Base-by-base conservation (phyloP, 2,797 vertebrate species). In the Borostomias antarcticus region DNA sequence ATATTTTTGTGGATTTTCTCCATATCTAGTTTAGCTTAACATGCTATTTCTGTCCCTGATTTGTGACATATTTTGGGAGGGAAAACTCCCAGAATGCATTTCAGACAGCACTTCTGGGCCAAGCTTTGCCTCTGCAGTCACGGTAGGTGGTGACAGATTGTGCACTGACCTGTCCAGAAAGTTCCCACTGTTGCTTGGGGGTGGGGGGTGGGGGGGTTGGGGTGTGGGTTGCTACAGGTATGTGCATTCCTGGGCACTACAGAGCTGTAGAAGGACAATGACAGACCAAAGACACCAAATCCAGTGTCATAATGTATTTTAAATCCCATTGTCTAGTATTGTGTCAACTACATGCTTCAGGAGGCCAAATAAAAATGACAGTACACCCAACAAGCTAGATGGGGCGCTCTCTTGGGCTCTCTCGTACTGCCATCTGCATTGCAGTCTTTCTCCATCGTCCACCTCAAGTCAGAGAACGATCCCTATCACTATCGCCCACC, bases 1-100 rank as follows among this genome's bases (percentile, higher is more conserved):
- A 73, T 74, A 78, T 81, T 85, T 75, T 80, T 76, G 85, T 85
- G 2, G 83, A 87, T 86, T 84, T 82, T 88, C 81, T 63, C 84
- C 53, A 0, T 54, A 76, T 75, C 8, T 15, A 15, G 3, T 43
- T 40, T 40, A 5, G 13, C 40, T 43, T 43, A 43, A 43, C 3
- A 43, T 43, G 15, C 40, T 17, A 43, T 43, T 43, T 43, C 4
- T 5, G 4, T 43, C 8, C 3, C n/a, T 43, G 5, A 3, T 43
- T 43, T 1, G n/a, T 43, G 40, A 43, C 15, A 5, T 43, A 15
- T n/a, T 43, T 17, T n/a, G n/a, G n/a, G n/a, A n/a, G n/a, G n/a
- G n/a, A n/a, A n/a, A n/a, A n/a, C 13, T 43, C 40, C 40, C n/a
- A 43, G 15, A 43, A 43, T 43, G 40, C 13, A 43, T n/a, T 43